Evolutionary conservation across 2,888 invertebrate species (phyloP), one percentile per base, ranked within the genome.

Genomic region (Cerceris ruficornis): DNA sequence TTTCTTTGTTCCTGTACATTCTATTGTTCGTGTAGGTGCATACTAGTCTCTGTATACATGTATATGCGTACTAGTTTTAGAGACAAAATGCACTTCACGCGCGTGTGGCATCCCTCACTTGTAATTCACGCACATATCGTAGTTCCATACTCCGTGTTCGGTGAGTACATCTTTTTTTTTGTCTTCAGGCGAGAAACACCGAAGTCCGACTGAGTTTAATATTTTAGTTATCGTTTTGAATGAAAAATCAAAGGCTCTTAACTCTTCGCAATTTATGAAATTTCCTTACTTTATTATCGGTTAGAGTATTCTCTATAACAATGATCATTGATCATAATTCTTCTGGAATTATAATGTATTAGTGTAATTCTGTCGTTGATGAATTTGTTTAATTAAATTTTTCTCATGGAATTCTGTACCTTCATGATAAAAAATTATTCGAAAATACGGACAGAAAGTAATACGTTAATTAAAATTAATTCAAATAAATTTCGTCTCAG

Each of bases 81-180:
- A 88, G 80, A 82, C 71, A 81, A 84, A 77, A 87, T 86, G 85
- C 89, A 90, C 87, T 73, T 85, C 75, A 85, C 78, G 79, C 73
- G 75, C 80, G 86, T 87, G 88, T 86, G 87, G 86, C 87, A 88
- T 83, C 85, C 85, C 82, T 85, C 88, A 82, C 83, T 86, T 87
- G 86, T 88, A 89, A 87, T 80, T 84, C 79, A 83, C 81, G 80
- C 82, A 88, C 85, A 83, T 86, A 88, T 87, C 84, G 82, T 90
- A 89, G 87, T 89, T 87, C 86, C 88, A 86, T 86, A 83, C 79
- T 87, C 86, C 82, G 72, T 86, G 73, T 81, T 85, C 28, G 91
- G 91, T 91, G 91, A 91, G 91, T 91, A 91, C 86, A 90, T 87
- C 88, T 89, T 89, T 88, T 90, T 88, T 57, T 84, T 87, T 85